Evolutionary conservation across 2,797 vertebrate genomes (phyloP), one percentile per base, ranked within the genome.

Genomic region (Scolopax rusticola): DNA sequence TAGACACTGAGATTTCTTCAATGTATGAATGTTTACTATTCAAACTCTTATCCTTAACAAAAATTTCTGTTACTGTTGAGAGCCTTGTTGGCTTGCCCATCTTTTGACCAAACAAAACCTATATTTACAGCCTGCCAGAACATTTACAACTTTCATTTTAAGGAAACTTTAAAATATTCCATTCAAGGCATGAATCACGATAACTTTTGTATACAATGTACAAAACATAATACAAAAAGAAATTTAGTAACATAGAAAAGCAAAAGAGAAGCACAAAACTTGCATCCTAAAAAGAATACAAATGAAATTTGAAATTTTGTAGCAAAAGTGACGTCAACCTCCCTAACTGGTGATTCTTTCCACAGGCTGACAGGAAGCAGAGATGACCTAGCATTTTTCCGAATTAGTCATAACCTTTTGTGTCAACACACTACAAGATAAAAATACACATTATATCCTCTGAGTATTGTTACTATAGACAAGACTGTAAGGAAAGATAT

Each of bases 381-480:
- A 89, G 38, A 91, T 91, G 89, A 94, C 78, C 53, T 50, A 92
- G 93, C 5, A 30, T 80, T 89, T 97, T 95, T 77, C 73, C 10
- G 0, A 80, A 77, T 97, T 87, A 94, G 64, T 95, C 87, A 95
- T 64, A 89, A 84, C 11, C 8, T 18, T 84, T 60, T 53, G 36
- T 12, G 45, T 80, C 68, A 95, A 80, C 81, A 91, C 83, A 40
- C 19, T 51, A 50, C 41, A 84, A 90, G 70, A 96, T 56, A 82
- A 93, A 95, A 84, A 80, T 56, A 17, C 48, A 68, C 13, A 11
- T 36, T 48, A 41, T 38, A 41, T 47, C 12, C 28, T 41, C 56
- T 53, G 21, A 73, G 47, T 43, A 69, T 33, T 1, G 2, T 1
- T 2, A 78, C 38, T 59, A 19, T 24, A 51, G 79, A 77, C 0